Base-by-base conservation (phyloP, 2,113 vertebrate species). In the Smithornis capensis region DNA sequence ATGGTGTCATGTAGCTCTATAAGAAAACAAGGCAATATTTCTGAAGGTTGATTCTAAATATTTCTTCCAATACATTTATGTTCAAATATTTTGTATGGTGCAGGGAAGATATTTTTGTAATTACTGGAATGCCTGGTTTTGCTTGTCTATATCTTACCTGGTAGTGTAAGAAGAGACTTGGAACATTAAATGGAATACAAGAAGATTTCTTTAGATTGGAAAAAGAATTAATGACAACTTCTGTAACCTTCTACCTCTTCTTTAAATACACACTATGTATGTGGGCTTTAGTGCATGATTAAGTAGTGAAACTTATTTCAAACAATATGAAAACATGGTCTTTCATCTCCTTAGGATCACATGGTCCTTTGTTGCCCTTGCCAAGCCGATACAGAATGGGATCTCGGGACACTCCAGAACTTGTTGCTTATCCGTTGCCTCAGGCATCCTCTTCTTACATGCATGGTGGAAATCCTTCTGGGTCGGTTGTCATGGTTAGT, bases 401-500 rank as follows among this genome's bases (percentile, higher is more conserved):
- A 89, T 98, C 99, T 84, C 98, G 98, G 90, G 99, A 99, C 57
- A 98, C 98, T n/a, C 99, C 99, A 29, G 99, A 99, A 85, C 98
- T 99, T 87, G 99, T 99, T 89, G 98, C 99, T n/a, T 99, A 99
- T 83, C 99, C 99, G 0, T 96, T 99, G 84, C 99, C 99, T 2
- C 99, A 99, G 91, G 98, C 98, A 37, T 99, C 99, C 15, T 98
- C 98, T 77, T 99, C 98, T 9, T 99, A 99, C 83, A 98, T 98
- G 92, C 98, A 98, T 35, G 98, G 99, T 83, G 98, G 98, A 52
- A 98, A 97, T 60, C 98, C 98, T 45, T 98, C 98, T 62, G 99
- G 99, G 77, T 99, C 99, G 11, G 99, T 99, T 68, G 99, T 99
- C 93, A 99, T 99, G 99, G 99, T 99, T 91, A 99, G 99, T 95